Base-by-base conservation (phyloP, 2,113 vertebrate genomes). In the Cyprinodon tularosa region DNA sequence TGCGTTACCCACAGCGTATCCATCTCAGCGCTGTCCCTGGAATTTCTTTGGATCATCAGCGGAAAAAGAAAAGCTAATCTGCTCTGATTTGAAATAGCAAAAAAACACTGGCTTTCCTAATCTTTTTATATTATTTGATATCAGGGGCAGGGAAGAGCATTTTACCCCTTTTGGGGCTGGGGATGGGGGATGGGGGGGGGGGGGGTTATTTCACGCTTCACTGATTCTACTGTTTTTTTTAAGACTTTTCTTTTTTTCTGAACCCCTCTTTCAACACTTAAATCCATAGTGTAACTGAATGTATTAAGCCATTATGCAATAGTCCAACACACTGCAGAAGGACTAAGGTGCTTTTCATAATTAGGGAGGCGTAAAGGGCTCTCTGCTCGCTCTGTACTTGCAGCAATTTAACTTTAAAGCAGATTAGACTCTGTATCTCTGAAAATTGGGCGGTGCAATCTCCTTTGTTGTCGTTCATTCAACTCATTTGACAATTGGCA, bases 181-280 rank as follows among this genome's bases (percentile, higher is more conserved):
- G 29, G 29, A 29, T 29, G 84, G 82, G 82, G 82, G 84, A 86
- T 80, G 75, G 87, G 85, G 86, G 90, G 87, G 85, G 86, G 90
- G 70, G 80, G 89, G 89, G 91, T 88, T 92, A 94, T 94, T 94
- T 94, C 93, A 94, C 85, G 92, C 90, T 80, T 87, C 86, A 86
- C 75, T 71, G 85, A 66, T 85, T 91, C 86, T 82, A 90, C 87
- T 92, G 88, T 93, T 93, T 92, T 94, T 89, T 90, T 89, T 85
- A 91, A 88, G 83, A 82, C 85, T 87, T 85, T 81, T 76, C 76
- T 80, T 84, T 78, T 68, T 70, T 76, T 47, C 50, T 72, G 45
- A 61, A 65, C 74, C 76, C 64, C 62, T 65, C 65, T 62, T 77
- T 69, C 70, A 39, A 62, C 69, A 77, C 86, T 82, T 77, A 81